A percentile compares a stretch with the other conserved stretches of the same genome.
Conservation (phyloP, 2,888 invertebrate genomes). For the Cinara cedri region DNA sequence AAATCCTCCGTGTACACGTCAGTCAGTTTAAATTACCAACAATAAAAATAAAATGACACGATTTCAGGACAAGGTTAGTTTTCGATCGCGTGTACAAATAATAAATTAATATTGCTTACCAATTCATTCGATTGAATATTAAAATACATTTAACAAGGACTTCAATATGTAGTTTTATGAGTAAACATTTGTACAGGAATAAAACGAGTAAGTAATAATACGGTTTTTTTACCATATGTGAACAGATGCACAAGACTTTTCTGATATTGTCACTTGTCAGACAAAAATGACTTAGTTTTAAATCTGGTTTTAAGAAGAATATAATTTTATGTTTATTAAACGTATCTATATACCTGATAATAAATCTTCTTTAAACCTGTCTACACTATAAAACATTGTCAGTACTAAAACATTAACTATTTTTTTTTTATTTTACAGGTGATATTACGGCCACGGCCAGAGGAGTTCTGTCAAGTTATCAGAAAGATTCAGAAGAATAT, state of each 20-base stretch:
- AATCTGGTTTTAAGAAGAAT: too few species aligned
- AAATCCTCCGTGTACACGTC: background rate
- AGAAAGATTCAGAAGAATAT: constrained; percentile 65
- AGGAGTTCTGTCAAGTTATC: constrained; percentile 66
- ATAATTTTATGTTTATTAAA: too few species aligned
- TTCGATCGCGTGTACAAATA: background rate
- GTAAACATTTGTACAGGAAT: too few species aligned
- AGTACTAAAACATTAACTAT: background rate
- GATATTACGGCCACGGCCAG: constrained; percentile 69
- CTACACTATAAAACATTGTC: background rate
- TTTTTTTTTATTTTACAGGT: constrained; percentile 62
- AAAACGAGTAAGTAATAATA: too few species aligned
- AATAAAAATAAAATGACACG: background rate
- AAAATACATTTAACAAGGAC: background rate
- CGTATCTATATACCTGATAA: too few species aligned
- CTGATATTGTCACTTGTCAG: too few species aligned
- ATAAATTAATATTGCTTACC: background rate
- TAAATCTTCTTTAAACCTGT: too few species aligned
- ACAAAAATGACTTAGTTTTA: too few species aligned
- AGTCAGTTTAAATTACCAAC: background rate
- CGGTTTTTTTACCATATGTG: too few species aligned
- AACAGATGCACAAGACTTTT: too few species aligned
- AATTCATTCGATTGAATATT: background rate
- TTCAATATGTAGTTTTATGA: background rate
- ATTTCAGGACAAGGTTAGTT: background rate